Base-by-base conservation (phyloP, 2,888 invertebrate genomes). In the Galerucella calmariensis region DNA sequence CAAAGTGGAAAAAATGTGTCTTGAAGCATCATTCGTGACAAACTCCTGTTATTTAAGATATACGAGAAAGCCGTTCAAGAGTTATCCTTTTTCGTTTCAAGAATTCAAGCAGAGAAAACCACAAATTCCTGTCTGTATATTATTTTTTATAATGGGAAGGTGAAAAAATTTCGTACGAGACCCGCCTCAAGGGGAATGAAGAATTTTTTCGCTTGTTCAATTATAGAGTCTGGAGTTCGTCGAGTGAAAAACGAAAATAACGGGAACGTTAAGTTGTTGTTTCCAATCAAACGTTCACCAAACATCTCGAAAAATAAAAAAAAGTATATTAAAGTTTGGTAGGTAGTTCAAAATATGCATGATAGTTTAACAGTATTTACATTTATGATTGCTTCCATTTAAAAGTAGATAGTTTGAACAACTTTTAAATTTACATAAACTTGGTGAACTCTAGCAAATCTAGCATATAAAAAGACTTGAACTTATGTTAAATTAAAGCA, bases 71-170 rank as follows among this genome's bases (percentile, higher is more conserved):
- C 41, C 41, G 12, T 62, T 12, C 41, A 41, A 62, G n/a, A 41
- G 41, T 41, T 35, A 35, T 62, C 35, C 44, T 62, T 62, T 35
- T 12, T n/a, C 62, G 14, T 41, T 62, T 62, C 41, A 62, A 62
- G 44, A n/a, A n/a, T 14, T 62, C 41, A 62, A 62, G n/a, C 35
- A 16, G n/a, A 35, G 35, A 27, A n/a, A 41, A 27, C 35, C 35
- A 41, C 8, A 62, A 62, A 41, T 24, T 59, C 12, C 20, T 11
- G 8, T 59, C 11, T 24, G 14, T 14, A 51, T 14, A 5, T 8
- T n/a, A 51, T 51, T 51, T n/a, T n/a, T n/a, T n/a, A n/a, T 51
- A n/a, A 14, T 51, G n/a, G n/a, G n/a, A 51, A 4, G 14, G 35
- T 41, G 35, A 41, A 41, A 41, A 41, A 41, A 41, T 8, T 8